Evolutionary conservation across 2,797 vertebrate genomes (phyloP), one percentile per base, ranked within the genome.

Genomic region (Acestrorhynchus altus): DNA sequence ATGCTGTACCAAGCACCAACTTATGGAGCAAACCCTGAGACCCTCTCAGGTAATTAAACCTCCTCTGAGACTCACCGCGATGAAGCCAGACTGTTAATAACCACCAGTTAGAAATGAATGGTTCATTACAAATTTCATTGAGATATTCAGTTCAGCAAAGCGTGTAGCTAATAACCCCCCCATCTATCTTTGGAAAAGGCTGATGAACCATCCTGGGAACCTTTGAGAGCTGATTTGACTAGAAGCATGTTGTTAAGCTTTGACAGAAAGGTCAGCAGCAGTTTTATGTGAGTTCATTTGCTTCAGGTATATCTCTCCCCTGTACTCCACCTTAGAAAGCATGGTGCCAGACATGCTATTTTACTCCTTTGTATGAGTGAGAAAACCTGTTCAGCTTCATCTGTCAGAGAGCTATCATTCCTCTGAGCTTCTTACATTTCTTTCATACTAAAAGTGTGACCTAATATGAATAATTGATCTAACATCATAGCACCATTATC

Each of bases 301-400:
- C 26, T 16, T 35, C 16, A 60, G 28, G 57, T 60, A 60, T 35
- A 12, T 51, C 18, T 51, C 26, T 49, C 44, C 9, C 15, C 26
- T n/a, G 18, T 68, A 13, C 42, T 49, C 66, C 26, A 11, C 24
- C 18, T 31, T 31, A 51, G 47, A n/a, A 56, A 28, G 4, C 20
- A 26, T 22, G 56, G 67, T 35, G 20, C 69, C 16, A 20, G 42
- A 11, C 39, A 60, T 15, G 56, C 39, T 8, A 18, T 24, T 44
- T 22, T 8, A 20, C 40, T n/a, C 12, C 26, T 31, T 69, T 24
- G 39, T 12, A 22, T 47, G 51, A 77, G 56, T 71, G n/a, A 8
- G 44, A 65, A 78, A 78, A 83, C 78, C 61, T 57, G 78, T 54
- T 72, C 22, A 28, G 49, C 67, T 64, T 81, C 67, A 78, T 72